These are phyloP conservation scores for Myotis planiceps DNA, from an alignment of 2,797 vertebrate genomes.

Conservation along the genomic window DNA sequence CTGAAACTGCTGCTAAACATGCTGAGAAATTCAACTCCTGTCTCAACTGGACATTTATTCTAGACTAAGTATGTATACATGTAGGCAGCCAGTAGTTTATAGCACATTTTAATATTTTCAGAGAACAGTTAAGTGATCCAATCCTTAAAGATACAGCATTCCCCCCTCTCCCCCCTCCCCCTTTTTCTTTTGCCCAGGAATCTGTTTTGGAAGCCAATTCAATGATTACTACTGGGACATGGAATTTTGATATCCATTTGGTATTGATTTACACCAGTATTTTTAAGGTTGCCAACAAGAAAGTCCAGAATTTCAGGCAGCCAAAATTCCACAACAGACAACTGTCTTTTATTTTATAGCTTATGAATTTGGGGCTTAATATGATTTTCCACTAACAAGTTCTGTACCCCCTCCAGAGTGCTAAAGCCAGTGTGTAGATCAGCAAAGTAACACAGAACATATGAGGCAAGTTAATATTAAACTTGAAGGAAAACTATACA, in stretches of 20 bases:
- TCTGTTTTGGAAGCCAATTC: conserved; percentile 80
- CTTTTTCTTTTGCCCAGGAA: conserved; percentile 74
- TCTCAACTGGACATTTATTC: conserved; percentile 13
- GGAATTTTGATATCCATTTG: conserved; percentile 89
- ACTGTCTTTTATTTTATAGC: conserved; percentile 88
- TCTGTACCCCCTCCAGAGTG: conserved; percentile 85
- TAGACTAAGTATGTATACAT: not conserved
- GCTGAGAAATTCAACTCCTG: not conserved
- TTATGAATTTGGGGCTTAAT: conserved; percentile 87
- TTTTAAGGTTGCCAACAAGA: conserved; percentile 85
- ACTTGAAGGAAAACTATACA: conserved; percentile 83
- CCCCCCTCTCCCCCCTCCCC: not conserved
- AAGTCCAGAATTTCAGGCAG: conserved; percentile 85
- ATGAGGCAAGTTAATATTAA: conserved; percentile 83
- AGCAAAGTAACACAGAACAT: conserved; percentile 81
- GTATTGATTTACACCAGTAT: conserved; percentile 86
- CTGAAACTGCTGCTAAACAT: not conserved
- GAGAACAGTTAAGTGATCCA: conserved; percentile 62
- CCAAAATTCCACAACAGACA: conserved; percentile 87
- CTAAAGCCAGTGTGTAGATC: conserved; percentile 82
- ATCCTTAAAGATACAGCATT: conserved; percentile 66
- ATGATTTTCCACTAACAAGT: conserved; percentile 88
- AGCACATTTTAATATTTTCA: conserved; percentile 56
- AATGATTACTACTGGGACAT: conserved; percentile 82
- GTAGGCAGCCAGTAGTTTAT: conserved; percentile 43